Evolutionary conservation across 2,888 invertebrate species (phyloP).

Genomic region (Tribolium freemani): DNA sequence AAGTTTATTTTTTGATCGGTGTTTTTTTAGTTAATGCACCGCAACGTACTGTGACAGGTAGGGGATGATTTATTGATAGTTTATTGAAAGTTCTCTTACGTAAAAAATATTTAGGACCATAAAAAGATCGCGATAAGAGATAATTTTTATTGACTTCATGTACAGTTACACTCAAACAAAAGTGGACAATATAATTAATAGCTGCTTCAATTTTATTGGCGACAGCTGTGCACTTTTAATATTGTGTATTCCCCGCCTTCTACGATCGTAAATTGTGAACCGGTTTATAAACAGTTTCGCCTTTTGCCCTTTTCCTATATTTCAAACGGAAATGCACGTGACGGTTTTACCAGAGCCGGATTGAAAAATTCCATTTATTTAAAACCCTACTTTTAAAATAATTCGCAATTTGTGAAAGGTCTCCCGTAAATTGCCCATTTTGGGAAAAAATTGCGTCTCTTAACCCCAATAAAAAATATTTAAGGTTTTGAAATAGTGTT

Average conservation of each 20-base stretch:
- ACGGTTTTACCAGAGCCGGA: background rate
- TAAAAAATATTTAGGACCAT: background rate
- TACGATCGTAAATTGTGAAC: background rate
- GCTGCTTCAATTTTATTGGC: background rate
- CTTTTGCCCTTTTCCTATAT: background rate
- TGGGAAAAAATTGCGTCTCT: no score
- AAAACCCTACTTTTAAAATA: background rate
- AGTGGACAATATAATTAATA: no score
- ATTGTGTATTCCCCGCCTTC: background rate
- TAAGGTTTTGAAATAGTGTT: no score
- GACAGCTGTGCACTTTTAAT: background rate
- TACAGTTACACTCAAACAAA: no score
- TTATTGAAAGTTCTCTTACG: background rate
- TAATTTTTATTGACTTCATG: background rate
- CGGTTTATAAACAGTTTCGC: background rate
- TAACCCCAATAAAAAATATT: no score
- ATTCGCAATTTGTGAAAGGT: background rate
- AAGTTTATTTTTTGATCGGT: conserved; percentile 4
- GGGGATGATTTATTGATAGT: background rate
- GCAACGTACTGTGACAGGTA: conserved; percentile 14
- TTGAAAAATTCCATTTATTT: background rate
- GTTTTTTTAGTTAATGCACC: conserved; percentile 16
- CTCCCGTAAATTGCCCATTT: background rate
- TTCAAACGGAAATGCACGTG: background rate
- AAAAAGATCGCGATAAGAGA: background rate